Conservation (phyloP, 2,797 vertebrate genomes). For the Pseudocheirus occidentalis region DNA sequence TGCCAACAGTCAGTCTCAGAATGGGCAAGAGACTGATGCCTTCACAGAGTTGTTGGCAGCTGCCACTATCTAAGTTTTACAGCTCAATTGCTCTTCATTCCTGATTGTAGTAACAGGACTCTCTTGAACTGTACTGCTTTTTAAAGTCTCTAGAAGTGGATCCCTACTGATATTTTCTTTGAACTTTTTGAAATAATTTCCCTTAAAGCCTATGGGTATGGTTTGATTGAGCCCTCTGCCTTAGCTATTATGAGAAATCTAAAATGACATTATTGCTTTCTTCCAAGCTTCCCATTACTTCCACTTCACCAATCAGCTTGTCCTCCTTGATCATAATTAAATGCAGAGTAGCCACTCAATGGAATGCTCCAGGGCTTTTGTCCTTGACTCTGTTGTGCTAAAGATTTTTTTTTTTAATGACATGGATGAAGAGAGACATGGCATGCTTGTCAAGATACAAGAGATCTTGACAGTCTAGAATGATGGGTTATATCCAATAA, state of each 20-base stretch:
- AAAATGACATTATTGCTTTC: background rate
- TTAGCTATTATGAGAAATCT: background rate
- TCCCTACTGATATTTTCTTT: background rate
- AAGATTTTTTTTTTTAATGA: constrained; percentile 1
- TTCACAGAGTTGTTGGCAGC: background rate
- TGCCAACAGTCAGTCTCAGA: background rate
- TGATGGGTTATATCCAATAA: background rate
- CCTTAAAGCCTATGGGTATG: background rate
- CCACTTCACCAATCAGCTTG: background rate
- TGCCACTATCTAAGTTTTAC: background rate
- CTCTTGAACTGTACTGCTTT: background rate
- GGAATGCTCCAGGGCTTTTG: background rate
- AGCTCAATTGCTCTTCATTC: background rate
- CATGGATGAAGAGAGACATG: background rate
- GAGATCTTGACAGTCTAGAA: background rate
- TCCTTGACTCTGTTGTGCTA: background rate
- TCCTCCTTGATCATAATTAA: background rate
- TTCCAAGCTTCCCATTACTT: background rate
- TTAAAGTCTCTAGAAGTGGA: background rate
- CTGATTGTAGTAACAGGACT: background rate
- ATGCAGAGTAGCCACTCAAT: background rate
- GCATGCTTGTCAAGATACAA: background rate
- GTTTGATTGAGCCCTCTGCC: background rate
- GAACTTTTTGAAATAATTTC: background rate
- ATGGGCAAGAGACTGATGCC: background rate